Evolutionary conservation across 2,113 vertebrate species (phyloP).

Genomic region (Numenius arquata): DNA sequence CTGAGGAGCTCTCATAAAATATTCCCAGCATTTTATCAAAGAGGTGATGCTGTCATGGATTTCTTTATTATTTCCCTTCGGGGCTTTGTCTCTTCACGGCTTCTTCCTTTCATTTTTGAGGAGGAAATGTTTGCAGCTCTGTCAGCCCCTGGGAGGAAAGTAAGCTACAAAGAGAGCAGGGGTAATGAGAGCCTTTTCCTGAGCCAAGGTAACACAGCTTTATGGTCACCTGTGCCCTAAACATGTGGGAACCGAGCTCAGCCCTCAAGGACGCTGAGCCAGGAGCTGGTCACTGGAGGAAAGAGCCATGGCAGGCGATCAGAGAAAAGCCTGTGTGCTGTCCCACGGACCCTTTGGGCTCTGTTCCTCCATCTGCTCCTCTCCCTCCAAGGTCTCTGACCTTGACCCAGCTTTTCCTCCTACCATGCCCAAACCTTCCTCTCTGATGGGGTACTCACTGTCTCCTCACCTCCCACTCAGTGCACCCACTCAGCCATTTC

Average conservation of each 20-base stretch:
- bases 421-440: not conserved
- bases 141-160: constrained; percentile 8
- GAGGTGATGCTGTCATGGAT: not conserved
- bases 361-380: not conserved
- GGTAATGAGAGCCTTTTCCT: not conserved
- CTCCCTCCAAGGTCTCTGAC: not conserved
- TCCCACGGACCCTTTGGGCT: not conserved
- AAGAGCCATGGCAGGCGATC: not conserved
- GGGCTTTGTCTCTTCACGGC: not conserved
- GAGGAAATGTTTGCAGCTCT: constrained; percentile 26
- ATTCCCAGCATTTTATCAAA: constrained; percentile 25
- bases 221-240: constrained; percentile 11
- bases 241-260: not conserved
- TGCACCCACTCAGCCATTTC: not conserved
- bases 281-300: not conserved
- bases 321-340: not conserved
- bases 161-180: not conserved
- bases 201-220: not conserved
- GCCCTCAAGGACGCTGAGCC: not conserved
- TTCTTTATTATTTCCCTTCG: constrained; percentile 32
- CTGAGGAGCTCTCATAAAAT: not conserved
- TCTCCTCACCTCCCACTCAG: not conserved
- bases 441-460: not conserved
- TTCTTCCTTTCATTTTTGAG: constrained; percentile 30
- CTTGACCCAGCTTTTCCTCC: not conserved